These are phyloP conservation scores for Drosophila ustulata DNA, from an alignment of 2,888 invertebrate genomes.

Conservation along the genomic window DNA sequence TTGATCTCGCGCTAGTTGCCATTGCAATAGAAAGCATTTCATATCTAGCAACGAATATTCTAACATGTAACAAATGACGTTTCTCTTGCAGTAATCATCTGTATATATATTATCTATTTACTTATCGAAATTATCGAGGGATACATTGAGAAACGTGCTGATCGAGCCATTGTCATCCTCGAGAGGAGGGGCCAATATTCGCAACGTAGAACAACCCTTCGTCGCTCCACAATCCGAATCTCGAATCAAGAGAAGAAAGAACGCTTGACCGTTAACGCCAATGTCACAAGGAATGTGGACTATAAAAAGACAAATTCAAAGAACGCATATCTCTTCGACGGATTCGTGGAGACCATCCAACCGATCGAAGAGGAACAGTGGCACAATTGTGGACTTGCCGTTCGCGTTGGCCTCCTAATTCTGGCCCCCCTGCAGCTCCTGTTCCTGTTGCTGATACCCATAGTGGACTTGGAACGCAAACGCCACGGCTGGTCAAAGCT, in stretches of 20 bases:
- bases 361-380: conserved; percentile 18
- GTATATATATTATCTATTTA: conserved; percentile 11
- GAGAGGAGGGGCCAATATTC: background rate
- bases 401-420: background rate
- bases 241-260: background rate
- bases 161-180: conserved; percentile 5
- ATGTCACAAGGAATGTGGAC: conserved; percentile 11
- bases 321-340: conserved; percentile 10
- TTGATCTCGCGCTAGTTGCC: background rate
- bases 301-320: background rate
- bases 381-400: background rate
- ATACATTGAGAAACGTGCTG: background rate
- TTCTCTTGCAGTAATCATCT: background rate
- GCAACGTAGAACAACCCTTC: background rate
- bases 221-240: background rate
- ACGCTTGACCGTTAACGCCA: conserved; percentile 1
- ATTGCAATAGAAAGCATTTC: too few species aligned
- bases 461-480: background rate
- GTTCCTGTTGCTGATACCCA: conserved; percentile 20
- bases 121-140: conserved; percentile 15
- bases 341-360: conserved; percentile 12
- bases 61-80: background rate
- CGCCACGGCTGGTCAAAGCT: conserved; percentile 33
- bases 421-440: conserved; percentile 9
- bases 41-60: background rate